Evolutionary conservation across 2,113 vertebrate species (phyloP).

Genomic region (Theropithecus gelada): DNA sequence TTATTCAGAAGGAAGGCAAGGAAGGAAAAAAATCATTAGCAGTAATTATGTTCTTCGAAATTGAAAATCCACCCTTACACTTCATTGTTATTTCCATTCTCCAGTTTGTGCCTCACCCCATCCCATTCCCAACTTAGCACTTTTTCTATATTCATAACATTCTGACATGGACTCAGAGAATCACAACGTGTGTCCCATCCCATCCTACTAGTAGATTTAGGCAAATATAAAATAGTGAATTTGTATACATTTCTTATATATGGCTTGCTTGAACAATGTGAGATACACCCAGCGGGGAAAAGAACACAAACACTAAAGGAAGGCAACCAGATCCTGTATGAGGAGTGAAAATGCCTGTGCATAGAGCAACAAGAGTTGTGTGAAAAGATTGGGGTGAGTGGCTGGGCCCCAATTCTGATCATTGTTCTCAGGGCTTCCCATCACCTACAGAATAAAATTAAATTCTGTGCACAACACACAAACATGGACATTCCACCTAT

Average conservation of each 20-base stretch:
- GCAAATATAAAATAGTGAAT: background rate
- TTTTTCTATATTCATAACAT: background rate
- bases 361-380: background rate
- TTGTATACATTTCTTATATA: background rate
- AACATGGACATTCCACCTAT: background rate
- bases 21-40: background rate
- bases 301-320: background rate
- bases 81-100: background rate
- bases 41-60: background rate
- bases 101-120: background rate
- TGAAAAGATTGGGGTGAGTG: background rate
- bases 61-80: background rate
- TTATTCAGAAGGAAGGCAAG: background rate
- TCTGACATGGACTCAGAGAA: background rate
- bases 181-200: background rate
- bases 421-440: background rate
- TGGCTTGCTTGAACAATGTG: background rate
- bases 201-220: background rate
- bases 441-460: background rate
- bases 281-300: background rate
- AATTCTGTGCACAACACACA: background rate
- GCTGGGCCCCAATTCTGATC: background rate
- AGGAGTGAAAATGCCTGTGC: background rate
- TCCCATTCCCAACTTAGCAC: background rate
- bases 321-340: rapidly evolving